Conservation (phyloP, 2,797 vertebrate species). For the Notoglanidium macrostoma region DNA sequence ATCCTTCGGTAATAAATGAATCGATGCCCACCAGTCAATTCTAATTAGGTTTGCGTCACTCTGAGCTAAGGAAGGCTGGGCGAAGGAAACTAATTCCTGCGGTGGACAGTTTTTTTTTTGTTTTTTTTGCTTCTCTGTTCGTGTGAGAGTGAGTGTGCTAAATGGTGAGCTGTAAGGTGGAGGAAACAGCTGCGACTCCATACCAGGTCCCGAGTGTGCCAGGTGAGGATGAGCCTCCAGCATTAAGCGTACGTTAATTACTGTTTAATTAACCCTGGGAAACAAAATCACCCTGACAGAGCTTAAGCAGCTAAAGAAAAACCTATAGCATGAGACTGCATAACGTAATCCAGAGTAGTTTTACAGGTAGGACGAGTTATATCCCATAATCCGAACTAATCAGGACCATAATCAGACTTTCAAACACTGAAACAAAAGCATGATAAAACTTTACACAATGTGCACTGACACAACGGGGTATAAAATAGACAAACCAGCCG, state of each 20-base stretch:
- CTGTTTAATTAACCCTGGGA: constrained; percentile 48
- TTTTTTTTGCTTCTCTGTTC: not conserved
- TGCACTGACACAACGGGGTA: not conserved
- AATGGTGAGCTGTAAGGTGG: constrained; percentile 34
- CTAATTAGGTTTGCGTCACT: constrained; percentile 51
- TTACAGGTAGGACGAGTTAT: not conserved
- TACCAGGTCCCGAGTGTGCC: constrained; percentile 48
- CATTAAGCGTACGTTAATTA: constrained; percentile 55
- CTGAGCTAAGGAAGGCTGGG: constrained; percentile 8
- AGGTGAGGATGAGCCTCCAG: constrained; percentile 41
- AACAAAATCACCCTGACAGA: constrained; percentile 19
- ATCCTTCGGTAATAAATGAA: constrained; percentile 49
- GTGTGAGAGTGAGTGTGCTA: not conserved
- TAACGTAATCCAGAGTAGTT: not conserved
- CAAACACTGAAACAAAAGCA: not conserved
- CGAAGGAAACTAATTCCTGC: constrained; percentile 13
- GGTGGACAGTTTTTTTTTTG: not conserved
- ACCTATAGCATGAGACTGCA: not conserved
- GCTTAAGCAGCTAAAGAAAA: not conserved
- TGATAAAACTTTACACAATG: not conserved
- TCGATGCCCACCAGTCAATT: constrained; percentile 56
- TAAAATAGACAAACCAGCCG: not conserved
- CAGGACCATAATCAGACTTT: not conserved
- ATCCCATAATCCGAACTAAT: not conserved
- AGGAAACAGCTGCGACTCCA: constrained; percentile 55